Evolutionary conservation across 1,140 invertebrate genomes (phyloP).

Genomic region (Plectrocnemia conspersa): DNA sequence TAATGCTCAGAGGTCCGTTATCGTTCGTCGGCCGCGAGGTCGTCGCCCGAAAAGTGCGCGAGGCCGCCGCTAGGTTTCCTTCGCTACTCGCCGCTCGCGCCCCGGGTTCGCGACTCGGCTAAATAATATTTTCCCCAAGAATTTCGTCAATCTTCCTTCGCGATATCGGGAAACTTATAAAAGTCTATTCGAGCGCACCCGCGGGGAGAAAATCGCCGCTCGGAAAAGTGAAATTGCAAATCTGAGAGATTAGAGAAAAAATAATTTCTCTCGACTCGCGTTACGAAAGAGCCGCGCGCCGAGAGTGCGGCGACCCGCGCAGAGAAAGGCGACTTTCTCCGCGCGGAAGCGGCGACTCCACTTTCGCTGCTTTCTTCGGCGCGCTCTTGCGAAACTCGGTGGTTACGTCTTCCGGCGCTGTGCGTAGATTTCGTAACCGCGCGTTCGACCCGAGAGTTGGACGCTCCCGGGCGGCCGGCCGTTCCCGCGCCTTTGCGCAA

Average conservation of each 20-base stretch:
- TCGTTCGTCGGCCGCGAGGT: slow-evolving; percentile 14
- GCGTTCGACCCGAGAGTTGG: too few relatives aligned
- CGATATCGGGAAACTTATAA: background rate
- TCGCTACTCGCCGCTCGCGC: background rate
- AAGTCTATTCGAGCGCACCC: background rate
- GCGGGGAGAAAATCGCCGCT: background rate
- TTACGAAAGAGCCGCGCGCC: slow-evolving; percentile 28
- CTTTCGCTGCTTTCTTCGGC: slow-evolving; percentile 34
- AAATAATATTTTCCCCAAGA: background rate
- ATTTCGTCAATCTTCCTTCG: background rate
- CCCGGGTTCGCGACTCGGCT: slow-evolving; percentile 9
- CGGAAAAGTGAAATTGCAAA: slow-evolving; percentile 24
- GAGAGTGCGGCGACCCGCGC: slow-evolving; percentile 4
- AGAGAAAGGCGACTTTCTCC: slow-evolving; percentile 35
- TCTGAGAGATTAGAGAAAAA: slow-evolving; percentile 11
- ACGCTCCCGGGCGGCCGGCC: too few relatives aligned
- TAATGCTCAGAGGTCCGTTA: slow-evolving; percentile 7
- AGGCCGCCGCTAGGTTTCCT: slow-evolving; percentile 13
- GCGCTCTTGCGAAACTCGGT: slow-evolving; percentile 13
- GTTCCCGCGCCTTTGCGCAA: too few relatives aligned
- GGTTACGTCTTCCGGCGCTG: slow-evolving; percentile 1
- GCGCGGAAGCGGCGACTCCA: slow-evolving; percentile 25
- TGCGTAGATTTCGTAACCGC: background rate
- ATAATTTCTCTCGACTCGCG: slow-evolving; percentile 30
- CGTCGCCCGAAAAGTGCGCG: slow-evolving; percentile 10